Base-by-base conservation (phyloP, 1,140 invertebrate species). In the Trichonephila clavipes region DNA sequence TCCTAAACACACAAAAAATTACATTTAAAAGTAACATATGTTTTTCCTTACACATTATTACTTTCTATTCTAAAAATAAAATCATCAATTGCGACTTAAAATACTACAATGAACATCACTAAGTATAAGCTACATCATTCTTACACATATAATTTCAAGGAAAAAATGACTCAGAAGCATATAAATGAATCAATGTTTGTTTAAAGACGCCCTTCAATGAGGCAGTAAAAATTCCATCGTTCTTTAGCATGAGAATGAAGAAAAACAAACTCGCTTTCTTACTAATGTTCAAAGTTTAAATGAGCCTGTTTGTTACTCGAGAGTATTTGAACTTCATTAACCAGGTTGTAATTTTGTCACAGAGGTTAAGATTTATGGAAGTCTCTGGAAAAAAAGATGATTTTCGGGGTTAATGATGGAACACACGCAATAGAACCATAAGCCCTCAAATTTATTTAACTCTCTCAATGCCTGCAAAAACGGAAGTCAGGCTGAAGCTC, bases 271-370 rank as follows among this genome's bases (percentile, higher is more conserved):
- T 2, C 6, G 12, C 28, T 28, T 19, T 77, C 34, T 77, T 28
- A 83, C 81, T 83, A 83, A 83, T 83, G 51, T 40, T 18, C 21
- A 58, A 83, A 83, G 81, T 58, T 58, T 51, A 83, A 83, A 83
- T 83, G 81, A 83, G 81, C 44, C 51, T 83, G 81, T 83, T 83
- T 83, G 81, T 83, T 83, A 58, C 34, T 34, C 40, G 40, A 58
- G 81, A 83, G n/a, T 21, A 12, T 44, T 83, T 83, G 51, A 83
- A 83, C 81, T 83, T 83, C 81, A 83, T 83, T 83, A 83, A 58
- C 81, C 51, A 21, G 16, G 18, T n/a, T 44, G 81, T 83, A 83
- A 83, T 83, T 83, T 83, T 44, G 81, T 83, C 81, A 18, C 34
- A 58, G 24, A 58, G 40, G 81, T 44, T 83, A 58, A 83, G 81